Conservation (phyloP, 2,888 invertebrate genomes). For the Drosophila fulvimacula region DNA sequence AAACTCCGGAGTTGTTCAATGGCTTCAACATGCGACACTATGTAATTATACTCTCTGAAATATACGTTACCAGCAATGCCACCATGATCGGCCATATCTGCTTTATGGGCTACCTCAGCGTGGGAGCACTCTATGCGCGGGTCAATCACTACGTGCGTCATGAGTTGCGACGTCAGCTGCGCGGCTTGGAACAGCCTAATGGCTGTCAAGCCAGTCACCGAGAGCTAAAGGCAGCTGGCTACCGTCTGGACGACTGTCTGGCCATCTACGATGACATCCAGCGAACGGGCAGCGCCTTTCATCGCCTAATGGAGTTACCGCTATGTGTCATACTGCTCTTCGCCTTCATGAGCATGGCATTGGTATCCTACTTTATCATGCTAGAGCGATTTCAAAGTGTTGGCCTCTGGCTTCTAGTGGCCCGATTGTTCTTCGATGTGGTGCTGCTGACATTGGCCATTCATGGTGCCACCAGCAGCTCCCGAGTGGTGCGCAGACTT, state of each 20-base stretch:
- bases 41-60: constrained; percentile 1
- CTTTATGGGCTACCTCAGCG: constrained; percentile 57
- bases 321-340: constrained; percentile 40
- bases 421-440: constrained; percentile 47
- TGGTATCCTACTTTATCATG: constrained; percentile 45
- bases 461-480: constrained; percentile 49
- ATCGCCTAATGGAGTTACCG: constrained; percentile 48
- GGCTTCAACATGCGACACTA: not conserved
- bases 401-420: constrained; percentile 23
- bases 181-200: constrained; percentile 27
- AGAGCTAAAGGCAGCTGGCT: constrained; percentile 28
- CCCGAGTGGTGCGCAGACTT: constrained; percentile 39
- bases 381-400: constrained; percentile 6
- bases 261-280: constrained; percentile 57
- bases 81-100: constrained; percentile 45
- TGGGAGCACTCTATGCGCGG: constrained; percentile 50
- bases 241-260: constrained; percentile 47
- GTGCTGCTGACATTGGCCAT: constrained; percentile 56
- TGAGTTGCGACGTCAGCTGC: constrained; percentile 43
- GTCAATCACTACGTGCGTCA: constrained; percentile 53
- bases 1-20: not conserved
- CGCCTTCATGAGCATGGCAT: constrained; percentile 32
- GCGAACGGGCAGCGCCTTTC: constrained; percentile 36
- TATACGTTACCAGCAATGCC: constrained; percentile 16
- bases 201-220: not conserved